These are phyloP conservation scores for Calliphora vomitoria DNA, from an alignment of 2,888 invertebrate genomes.

Conservation along the genomic window DNA sequence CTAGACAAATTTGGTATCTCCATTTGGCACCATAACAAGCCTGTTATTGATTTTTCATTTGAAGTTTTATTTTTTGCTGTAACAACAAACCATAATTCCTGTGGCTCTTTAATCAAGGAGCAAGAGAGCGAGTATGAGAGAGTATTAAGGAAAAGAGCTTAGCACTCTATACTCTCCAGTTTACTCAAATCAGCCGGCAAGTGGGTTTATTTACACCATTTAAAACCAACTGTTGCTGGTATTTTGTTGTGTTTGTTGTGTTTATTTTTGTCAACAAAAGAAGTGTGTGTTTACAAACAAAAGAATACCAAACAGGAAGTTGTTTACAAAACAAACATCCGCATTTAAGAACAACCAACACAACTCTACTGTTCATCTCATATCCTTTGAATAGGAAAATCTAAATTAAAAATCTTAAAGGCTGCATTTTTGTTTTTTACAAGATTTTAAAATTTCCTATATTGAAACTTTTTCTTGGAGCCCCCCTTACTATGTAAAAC, in stretches of 20 bases:
- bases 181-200: constrained; percentile 38
- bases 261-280: constrained; percentile 20
- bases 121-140: constrained; percentile 11
- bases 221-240: constrained; percentile 50
- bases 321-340: constrained; percentile 65
- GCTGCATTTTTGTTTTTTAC: not conserved
- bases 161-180: constrained; percentile 29
- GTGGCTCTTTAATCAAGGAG: constrained; percentile 25
- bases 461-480: constrained; percentile 45
- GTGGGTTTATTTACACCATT: constrained; percentile 5
- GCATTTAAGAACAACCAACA: constrained; percentile 10
- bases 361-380: not conserved
- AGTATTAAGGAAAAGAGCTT: constrained; percentile 4
- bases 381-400: not conserved
- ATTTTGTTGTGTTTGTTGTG: constrained; percentile 29
- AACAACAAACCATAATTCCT: constrained; percentile 46
- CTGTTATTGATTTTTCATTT: constrained; percentile 73
- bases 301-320: constrained; percentile 58
- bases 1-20: constrained; percentile 33
- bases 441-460: constrained; percentile 30
- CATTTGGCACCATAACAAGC: constrained; percentile 65
- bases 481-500: constrained; percentile 59
- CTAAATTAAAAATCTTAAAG: constrained; percentile 1
- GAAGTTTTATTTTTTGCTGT: constrained; percentile 47
- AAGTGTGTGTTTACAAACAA: constrained; percentile 58